A percentile compares a stretch with the other conserved stretches of the same genome.
Evolutionary conservation across 2,888 invertebrate species (phyloP).

Genomic region (Calameuta filiformis): DNA sequence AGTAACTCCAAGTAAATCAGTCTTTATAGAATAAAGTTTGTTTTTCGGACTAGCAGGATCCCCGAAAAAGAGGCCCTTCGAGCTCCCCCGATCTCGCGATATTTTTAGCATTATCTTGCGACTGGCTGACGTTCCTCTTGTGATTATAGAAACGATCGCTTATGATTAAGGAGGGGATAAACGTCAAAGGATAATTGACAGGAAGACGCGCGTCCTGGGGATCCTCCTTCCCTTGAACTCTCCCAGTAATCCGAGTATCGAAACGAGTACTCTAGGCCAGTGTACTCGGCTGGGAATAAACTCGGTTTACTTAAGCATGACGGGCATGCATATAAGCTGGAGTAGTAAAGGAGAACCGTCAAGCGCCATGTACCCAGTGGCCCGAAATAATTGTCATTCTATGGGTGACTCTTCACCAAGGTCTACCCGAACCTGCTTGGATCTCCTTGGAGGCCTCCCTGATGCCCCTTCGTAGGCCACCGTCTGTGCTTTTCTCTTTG

Average conservation of each 20-base stretch:
- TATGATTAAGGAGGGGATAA: neutral
- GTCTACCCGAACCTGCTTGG: too few species aligned
- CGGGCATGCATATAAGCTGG: slow-evolving; percentile 57
- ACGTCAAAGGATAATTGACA: neutral
- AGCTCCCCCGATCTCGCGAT: neutral
- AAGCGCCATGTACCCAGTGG: slow-evolving; percentile 59
- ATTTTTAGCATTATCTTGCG: neutral
- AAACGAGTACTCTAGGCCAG: slow-evolving; percentile 55
- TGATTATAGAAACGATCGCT: neutral
- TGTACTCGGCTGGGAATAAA: slow-evolving; percentile 53
- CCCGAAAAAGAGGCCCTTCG: too few species aligned
- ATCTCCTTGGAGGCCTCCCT: too few species aligned
- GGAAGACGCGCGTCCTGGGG: neutral
- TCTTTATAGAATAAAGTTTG: slow-evolving; percentile 30
- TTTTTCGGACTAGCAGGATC: slow-evolving; percentile 8
- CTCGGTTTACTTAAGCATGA: slow-evolving; percentile 59
- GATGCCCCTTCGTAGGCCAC: too few species aligned
- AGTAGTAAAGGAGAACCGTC: slow-evolving; percentile 58
- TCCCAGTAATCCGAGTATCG: slow-evolving; percentile 47
- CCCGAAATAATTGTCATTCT: slow-evolving; percentile 61
- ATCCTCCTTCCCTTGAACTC: neutral
- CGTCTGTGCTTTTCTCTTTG: too few species aligned
- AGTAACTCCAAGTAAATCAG: slow-evolving; percentile 42
- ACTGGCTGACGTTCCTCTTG: neutral
- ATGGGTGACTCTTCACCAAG: slow-evolving; percentile 20